These are phyloP conservation scores for Pogonophryne albipinna DNA, from an alignment of 2,797 vertebrate species.

Conservation along the genomic window DNA sequence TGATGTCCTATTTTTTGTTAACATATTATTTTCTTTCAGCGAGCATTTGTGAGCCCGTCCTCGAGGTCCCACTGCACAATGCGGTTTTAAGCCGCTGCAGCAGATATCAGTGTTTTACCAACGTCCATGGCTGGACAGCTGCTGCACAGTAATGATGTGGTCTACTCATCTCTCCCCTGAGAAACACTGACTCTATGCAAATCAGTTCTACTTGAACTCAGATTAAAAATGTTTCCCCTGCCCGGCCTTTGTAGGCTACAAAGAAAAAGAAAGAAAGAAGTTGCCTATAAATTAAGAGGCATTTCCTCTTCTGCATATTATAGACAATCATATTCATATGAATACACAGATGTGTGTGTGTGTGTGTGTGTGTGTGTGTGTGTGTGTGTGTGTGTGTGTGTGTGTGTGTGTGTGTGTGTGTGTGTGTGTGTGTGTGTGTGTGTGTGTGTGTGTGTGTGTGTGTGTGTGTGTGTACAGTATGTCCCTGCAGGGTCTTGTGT, in stretches of 20 bases:
- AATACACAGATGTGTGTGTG: not conserved
- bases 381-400: not conserved
- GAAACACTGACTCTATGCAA: constrained; percentile 44
- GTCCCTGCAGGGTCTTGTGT: constrained; percentile 51
- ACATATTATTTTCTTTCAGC: not conserved
- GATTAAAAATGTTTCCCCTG: constrained; percentile 1
- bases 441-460: not conserved
- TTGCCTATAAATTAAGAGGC: constrained; percentile 59
- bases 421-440: not conserved
- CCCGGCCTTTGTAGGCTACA: not conserved
- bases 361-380: not conserved
- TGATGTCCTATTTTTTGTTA: not conserved
- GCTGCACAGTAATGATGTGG: constrained; percentile 61
- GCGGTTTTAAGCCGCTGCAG: constrained; percentile 41
- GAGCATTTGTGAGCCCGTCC: not conserved
- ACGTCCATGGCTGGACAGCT: constrained; percentile 49
- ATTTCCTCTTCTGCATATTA: constrained; percentile 52
- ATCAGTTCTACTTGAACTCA: constrained; percentile 50
- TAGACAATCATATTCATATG: constrained; percentile 23
- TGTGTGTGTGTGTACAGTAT: not conserved
- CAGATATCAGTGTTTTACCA: constrained; percentile 15
- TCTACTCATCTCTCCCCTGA: constrained; percentile 51
- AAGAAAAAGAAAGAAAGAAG: not conserved
- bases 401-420: not conserved
- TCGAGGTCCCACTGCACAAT: not conserved